Evolutionary conservation across 2,113 vertebrate genomes (phyloP), one percentile per base, ranked within the genome.

Genomic region (Psephotus haematonotus): DNA sequence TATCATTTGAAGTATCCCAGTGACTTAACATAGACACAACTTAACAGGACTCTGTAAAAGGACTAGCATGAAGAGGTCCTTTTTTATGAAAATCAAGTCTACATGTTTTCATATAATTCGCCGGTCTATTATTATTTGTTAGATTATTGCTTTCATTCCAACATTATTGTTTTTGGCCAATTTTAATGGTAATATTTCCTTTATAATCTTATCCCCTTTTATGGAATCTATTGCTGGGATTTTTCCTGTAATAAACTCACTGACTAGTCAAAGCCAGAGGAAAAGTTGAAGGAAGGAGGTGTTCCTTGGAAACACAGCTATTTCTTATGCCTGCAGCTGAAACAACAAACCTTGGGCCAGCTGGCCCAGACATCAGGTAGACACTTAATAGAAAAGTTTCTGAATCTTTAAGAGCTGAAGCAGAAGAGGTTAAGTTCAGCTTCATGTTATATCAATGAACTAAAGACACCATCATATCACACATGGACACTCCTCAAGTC

Each of bases 401-500:
- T 53, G 14, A 70, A 69, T 23, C 13, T 4, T 16, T 74, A 53
- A 60, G 9, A 27, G 3, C 23, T 67, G 37, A 65, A 7, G 5
- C 10, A 64, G 33, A 76, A 37, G 12, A 63, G 1, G 13, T 22
- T 39, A 64, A 46, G 4, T 2, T 25, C 19, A 49, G 3, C 2
- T 78, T 86, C n/a, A 53, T 5, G 1, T 0, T 28, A 2, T 24
- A 33, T 29, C 12, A 44, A 6, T 43, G 14, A 67, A 17, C 12
- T 62, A 25, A 65, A 81, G 37, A 33, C 17, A 68, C 6, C 28
- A 18, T 35, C 1, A 8, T 20, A 19, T 31, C 35, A 31, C 24
- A n/a, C 0, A 0, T 6, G 18, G n/a, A n/a, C 29, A 24, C 5
- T 27, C 29, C 14, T 65, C 49, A 57, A 17, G 4, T 39, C 14